phyloP scores from a whole-genome alignment of 2,888 invertebrate species.

The Microplitis manilae region DNA sequence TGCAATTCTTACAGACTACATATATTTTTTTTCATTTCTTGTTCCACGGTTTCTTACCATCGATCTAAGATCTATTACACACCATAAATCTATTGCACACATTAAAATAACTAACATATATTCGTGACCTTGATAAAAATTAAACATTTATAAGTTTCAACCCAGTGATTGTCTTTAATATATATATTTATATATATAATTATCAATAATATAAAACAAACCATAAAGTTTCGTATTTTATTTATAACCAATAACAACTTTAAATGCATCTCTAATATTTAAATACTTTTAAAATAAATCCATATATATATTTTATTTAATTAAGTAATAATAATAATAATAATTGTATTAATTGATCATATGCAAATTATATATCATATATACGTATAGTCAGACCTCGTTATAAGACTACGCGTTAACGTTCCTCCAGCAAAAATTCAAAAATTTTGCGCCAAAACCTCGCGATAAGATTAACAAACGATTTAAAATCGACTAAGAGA shows the following conservation, averaged over 20 bases:
- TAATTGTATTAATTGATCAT: no score
- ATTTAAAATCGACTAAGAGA: no score
- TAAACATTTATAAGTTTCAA: not conserved
- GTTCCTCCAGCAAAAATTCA: no score
- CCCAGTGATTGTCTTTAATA: not conserved
- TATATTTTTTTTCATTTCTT: not conserved
- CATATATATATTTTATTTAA: not conserved
- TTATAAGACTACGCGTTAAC: no score
- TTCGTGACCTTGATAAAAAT: not conserved
- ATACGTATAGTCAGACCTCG: no score
- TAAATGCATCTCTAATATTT: not conserved
- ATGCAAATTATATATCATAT: no score
- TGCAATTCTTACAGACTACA: not conserved
- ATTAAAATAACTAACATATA: not conserved
- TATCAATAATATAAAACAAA: not conserved
- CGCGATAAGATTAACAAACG: no score
- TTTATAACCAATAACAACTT: not conserved
- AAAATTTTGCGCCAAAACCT: no score
- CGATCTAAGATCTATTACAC: no score
- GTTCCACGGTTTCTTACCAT: not conserved
- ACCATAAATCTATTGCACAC: no score
- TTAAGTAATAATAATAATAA: not conserved
- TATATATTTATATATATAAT: not conserved
- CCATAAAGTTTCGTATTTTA: not conserved
- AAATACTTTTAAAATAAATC: not conserved